Evolutionary conservation across 2,797 vertebrate genomes (phyloP), one percentile per base, ranked within the genome.

Genomic region (Enteromius viviparus): DNA sequence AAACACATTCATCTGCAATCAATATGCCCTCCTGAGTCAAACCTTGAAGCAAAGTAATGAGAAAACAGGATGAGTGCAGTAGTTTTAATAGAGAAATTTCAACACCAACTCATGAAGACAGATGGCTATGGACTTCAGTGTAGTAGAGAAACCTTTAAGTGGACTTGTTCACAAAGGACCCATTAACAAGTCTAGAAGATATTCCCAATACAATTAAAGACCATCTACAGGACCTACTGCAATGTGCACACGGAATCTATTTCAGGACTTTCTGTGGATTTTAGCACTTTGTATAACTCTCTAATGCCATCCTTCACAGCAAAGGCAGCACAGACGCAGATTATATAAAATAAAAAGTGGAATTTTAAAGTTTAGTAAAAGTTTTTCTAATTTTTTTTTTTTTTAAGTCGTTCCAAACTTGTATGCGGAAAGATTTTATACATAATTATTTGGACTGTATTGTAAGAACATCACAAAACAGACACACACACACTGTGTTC

Each of bases 51-150:
- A 32, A n/a, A 62, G 68, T 62, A 53, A 45, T 47, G 15, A 49
- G 76, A 70, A 72, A 66, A 76, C 12, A 60, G 42, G 1, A 21
- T 53, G 32, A 62, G 26, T 29, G 7, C 68, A 72, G 68, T 34
- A 34, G 40, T 19, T 49, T 71, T 14, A 47, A 60, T 15, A n/a
- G 34, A 47, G 26, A 34, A 32, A 47, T 72, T 71, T 72, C 26
- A 71, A 80, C 65, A 69, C 11, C 32, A 42, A 58, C n/a, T n/a
- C 37, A 71, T 34, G 49, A 58, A 79, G 21, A 81, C 49, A 12
- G n/a, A 45, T 77, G 14, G 75, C n/a, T 77, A 23, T 45, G 11
- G 32, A 37, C 12, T 76, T 58, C 74, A 40, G 29, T 75, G 19
- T 51, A 53, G 26, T 6, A 34, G 49, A 74, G 14, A 76, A 58